A percentile compares a stretch with the other conserved stretches of the same genome.
Conservation (phyloP, 1,140 invertebrate species). For the Drosophila melanica region DNA sequence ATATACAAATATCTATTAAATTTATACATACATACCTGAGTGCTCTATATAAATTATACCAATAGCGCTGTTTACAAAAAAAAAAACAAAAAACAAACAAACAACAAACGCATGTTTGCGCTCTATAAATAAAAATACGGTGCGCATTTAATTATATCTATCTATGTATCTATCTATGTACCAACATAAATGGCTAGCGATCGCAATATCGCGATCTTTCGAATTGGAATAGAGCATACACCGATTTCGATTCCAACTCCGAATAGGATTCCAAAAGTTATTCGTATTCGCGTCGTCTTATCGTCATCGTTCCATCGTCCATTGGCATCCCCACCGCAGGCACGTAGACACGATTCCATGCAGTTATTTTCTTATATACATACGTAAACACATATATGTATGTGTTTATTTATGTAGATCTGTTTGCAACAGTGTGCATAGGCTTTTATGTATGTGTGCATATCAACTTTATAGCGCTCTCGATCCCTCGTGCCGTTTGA, state of each 20-base stretch:
- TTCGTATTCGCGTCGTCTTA: constrained; percentile 34
- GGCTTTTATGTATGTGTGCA: not conserved
- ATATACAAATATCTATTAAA: not conserved
- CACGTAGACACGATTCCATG: constrained; percentile 71
- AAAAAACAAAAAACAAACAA: no score
- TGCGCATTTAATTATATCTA: constrained; percentile 5
- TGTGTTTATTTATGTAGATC: not conserved
- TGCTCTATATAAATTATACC: constrained; percentile 9
- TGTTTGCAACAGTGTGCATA: not conserved
- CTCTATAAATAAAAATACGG: constrained; percentile 26
- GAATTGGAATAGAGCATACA: constrained; percentile 3
- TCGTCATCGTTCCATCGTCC: constrained; percentile 55
- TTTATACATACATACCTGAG: not conserved
- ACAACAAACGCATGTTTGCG: constrained; percentile 23
- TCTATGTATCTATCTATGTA: not conserved
- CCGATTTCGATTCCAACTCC: constrained; percentile 21
- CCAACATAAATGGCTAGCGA: not conserved
- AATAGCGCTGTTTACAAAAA: constrained; percentile 15
- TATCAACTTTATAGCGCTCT: constrained; percentile 4
- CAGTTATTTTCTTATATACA: constrained; percentile 24
- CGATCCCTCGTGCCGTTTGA: constrained; percentile 36
- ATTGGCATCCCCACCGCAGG: constrained; percentile 64
- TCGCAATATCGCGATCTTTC: constrained; percentile 6
- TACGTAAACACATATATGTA: not conserved
- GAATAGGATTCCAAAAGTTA: constrained; percentile 35